Conservation (phyloP, 2,113 vertebrate genomes). For the Dromiciops gliroides region DNA sequence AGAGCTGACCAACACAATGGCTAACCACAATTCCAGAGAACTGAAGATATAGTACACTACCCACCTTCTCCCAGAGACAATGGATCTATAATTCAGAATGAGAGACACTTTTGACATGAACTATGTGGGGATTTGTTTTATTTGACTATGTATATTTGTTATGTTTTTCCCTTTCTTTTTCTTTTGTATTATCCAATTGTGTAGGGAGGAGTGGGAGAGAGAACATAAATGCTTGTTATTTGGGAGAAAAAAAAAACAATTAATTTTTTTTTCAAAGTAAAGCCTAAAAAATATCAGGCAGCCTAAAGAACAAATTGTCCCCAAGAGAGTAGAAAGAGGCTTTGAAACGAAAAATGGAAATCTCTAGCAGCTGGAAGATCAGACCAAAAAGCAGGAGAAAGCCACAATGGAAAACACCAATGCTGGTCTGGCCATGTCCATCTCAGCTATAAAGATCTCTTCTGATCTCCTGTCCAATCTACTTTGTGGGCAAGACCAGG, state of each 20-base stretch:
- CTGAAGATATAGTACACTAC: too few species aligned
- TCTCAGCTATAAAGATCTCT: background rate
- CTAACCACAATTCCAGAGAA: too few species aligned
- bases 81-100: too few species aligned
- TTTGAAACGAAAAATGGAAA: background rate
- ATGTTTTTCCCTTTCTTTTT: background rate
- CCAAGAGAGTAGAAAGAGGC: background rate
- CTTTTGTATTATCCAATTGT: background rate
- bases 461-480: background rate
- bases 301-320: background rate
- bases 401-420: background rate
- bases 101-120: background rate
- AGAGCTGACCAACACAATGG: too few species aligned
- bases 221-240: background rate
- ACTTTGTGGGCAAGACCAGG: background rate
- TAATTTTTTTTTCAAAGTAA: background rate
- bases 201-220: background rate
- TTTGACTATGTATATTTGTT: background rate
- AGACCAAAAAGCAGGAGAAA: background rate
- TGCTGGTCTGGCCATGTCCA: background rate
- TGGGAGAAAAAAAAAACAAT: background rate
- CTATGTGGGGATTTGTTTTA: background rate
- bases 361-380: background rate
- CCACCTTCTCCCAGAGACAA: too few species aligned
- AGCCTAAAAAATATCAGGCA: background rate